Evolutionary conservation across 1,140 invertebrate genomes (phyloP), one percentile per base, ranked within the genome.

Genomic region (Philopotamus ludificatus): DNA sequence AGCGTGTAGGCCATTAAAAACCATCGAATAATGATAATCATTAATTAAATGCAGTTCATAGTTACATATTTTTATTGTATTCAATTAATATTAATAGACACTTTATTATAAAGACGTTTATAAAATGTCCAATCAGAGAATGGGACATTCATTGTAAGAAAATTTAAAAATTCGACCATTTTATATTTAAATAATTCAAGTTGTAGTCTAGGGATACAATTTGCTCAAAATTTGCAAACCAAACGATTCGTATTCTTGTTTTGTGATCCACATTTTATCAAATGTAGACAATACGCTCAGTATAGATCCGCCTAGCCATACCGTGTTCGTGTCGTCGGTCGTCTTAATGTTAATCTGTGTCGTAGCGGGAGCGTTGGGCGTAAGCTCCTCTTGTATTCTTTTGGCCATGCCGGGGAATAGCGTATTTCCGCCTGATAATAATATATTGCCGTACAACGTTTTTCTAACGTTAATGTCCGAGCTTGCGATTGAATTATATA

Each of bases 291-390:
- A 47, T 8, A 3, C 7, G 18, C 10, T 20, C 18, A 47, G 18
- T 12, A 25, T 9, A 18, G 26, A 28, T 10, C 16, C 49, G 57
- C 21, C n/a, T 1, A 60, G 16, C 8, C 23, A 74, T 79, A 89
- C 91, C 90, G 86, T 91, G 91, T 83, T 89, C 91, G 83, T 91
- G 91, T 79, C 89, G 85, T 85, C 91, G 89, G 71, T 86, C 63
- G 88, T 92, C 78, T 95, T 94, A 81, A 95, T 94, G 86, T 95
- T 95, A 82, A 95, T 92, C 82, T 94, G 94, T 86, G 94, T 93
- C 67, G 90, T 93, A 54, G 86, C 86, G 71, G 92, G 92, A 65
- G 93, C 91, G 57, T 94, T 81, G 34, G 89, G 85, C 66, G 91
- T 92, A 80, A 95, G 93, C 82, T 94, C 92, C 79, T 93, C 93